Evolutionary conservation across 1,140 invertebrate species (phyloP), one percentile per base, ranked within the genome.

Genomic region (Drosophila carrolli): DNA sequence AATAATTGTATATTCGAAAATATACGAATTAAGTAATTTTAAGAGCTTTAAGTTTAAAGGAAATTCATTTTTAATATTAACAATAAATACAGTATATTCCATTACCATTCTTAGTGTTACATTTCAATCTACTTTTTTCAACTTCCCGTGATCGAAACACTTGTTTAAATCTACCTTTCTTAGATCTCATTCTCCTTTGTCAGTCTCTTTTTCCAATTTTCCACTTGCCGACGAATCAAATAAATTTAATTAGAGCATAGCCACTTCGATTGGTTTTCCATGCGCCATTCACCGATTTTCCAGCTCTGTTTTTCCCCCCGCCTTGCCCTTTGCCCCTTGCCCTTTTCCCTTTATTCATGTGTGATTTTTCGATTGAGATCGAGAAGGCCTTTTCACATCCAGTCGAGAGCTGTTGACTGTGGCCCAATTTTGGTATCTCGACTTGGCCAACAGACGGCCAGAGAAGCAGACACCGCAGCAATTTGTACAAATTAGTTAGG

Each of bases 401-500:
- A 54, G 23, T 7, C 46, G 38, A 50, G 46, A 38, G 47, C 62
- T 29, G 60, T 59, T 62, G 60, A 66, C 44, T 56, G 50, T 71
- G 70, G 73, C 56, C 61, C 81, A 62, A 77, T 81, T 85, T 85
- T 81, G 74, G 78, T 80, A 67, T 74, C 40, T 56, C 59, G 55
- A 57, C 63, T 70, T 73, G 71, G 71, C 58, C 72, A 75, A 75
- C 71, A 53, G 44, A 63, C 54, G 50, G 44, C 32, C 41, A 60
- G 58, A 23, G 35, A 32, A 13, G 14, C 41, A 47, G 61, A 81
- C 44, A 81, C 70, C 61, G 76, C 59, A 70, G 67, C 79, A 86
- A 86, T 86, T 86, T 86, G 83, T 86, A 88, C 75, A 76, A 86
- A 86, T 86, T 86, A 76, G 83, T 88, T 86, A 76, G 63, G 83